These are phyloP conservation scores for Parambassis ranga DNA, from an alignment of 2,797 vertebrate species.

Conservation along the genomic window DNA sequence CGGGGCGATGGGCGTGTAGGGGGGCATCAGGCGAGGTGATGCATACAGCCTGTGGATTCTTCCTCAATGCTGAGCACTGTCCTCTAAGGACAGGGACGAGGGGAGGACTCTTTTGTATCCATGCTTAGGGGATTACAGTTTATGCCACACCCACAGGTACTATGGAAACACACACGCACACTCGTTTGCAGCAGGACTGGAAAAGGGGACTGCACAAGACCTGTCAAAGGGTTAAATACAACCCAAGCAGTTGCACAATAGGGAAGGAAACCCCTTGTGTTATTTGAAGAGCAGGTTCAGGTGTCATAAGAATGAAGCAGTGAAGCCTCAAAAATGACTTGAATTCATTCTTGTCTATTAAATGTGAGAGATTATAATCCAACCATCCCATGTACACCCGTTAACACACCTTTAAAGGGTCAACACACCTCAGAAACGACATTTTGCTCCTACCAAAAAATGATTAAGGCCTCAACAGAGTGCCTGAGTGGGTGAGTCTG, in stretches of 20 bases:
- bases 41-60: slow-evolving; percentile 1
- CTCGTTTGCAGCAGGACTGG: slow-evolving; percentile 7
- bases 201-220: slow-evolving; percentile 8
- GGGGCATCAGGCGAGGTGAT: slow-evolving; percentile 7
- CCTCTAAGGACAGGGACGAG: not conserved
- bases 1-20: not conserved
- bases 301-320: not conserved
- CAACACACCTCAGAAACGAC: too few relatives aligned
- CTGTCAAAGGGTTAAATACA: slow-evolving; percentile 34
- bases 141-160: slow-evolving; percentile 36
- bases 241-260: not conserved
- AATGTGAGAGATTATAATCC: too few relatives aligned
- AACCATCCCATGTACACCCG: too few relatives aligned
- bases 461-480: too few relatives aligned
- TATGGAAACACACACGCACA: not conserved
- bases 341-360: too few relatives aligned
- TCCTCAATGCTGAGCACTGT: not conserved
- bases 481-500: too few relatives aligned
- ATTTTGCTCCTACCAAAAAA: too few relatives aligned
- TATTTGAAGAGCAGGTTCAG: not conserved
- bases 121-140: slow-evolving; percentile 39
- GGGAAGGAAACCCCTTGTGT: not conserved
- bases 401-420: too few relatives aligned
- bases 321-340: too few relatives aligned
- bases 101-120: slow-evolving; percentile 31